These are phyloP conservation scores for Phymatocera aterrima DNA, from an alignment of 2,888 invertebrate genomes.

Conservation along the genomic window DNA sequence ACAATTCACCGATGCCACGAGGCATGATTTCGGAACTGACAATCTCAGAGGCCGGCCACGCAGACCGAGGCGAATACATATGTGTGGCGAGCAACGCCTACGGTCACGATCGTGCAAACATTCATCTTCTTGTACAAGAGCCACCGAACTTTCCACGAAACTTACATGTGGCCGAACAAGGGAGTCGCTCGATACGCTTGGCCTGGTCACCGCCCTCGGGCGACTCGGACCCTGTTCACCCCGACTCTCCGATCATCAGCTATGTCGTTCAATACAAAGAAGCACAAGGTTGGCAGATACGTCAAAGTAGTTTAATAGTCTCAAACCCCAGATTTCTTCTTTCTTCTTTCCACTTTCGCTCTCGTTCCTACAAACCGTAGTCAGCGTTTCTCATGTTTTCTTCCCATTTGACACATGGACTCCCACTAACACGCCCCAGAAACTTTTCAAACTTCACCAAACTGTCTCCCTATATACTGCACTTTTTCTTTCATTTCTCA, in stretches of 20 bases:
- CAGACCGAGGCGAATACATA: slow-evolving; percentile 79
- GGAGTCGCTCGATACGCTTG: slow-evolving; percentile 78
- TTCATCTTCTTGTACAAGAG: slow-evolving; percentile 77
- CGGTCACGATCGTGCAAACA: slow-evolving; percentile 78
- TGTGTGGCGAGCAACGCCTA: slow-evolving; percentile 81
- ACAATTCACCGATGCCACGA: slow-evolving; percentile 71
- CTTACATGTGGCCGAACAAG: slow-evolving; percentile 77
- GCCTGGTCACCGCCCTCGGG: slow-evolving; percentile 77
- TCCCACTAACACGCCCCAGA: too few relatives aligned
- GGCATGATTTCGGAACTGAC: slow-evolving; percentile 78
- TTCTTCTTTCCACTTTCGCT: background rate
- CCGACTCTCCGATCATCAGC: slow-evolving; percentile 76
- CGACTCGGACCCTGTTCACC: slow-evolving; percentile 73
- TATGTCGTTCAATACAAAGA: slow-evolving; percentile 80
- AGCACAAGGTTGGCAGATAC: slow-evolving; percentile 74
- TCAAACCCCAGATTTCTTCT: background rate
- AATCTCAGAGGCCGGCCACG: slow-evolving; percentile 76
- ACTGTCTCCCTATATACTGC: background rate
- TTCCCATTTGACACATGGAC: background rate
- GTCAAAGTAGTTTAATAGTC: background rate
- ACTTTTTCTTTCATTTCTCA: background rate
- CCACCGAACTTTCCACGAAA: slow-evolving; percentile 80
- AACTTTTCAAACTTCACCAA: background rate
- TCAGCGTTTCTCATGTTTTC: background rate
- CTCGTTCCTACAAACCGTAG: background rate